Base-by-base conservation (phyloP, 37 sponge, comb jelly and placozoan species). In the Trichoplax adhaerens region DNA sequence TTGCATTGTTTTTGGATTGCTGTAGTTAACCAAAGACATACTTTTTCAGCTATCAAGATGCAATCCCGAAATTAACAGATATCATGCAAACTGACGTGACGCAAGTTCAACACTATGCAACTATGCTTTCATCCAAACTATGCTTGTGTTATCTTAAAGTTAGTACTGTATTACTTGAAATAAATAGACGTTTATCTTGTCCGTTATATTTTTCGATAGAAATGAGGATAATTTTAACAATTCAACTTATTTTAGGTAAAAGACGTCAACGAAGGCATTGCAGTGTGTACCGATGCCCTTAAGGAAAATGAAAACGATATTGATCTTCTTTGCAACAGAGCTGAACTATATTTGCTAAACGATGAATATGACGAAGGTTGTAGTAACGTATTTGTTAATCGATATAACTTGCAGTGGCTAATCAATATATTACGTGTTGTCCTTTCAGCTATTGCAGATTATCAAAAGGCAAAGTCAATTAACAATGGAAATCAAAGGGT, bases 281-380 rank as follows among this genome's bases (percentile, higher is more conserved):
- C 74, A 58, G 83, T 83, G 87, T 97, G 99, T 78, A 75, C 76
- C 1, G 65, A 74, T 6, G 99, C 77, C 0, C 77, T 92, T 55
- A 88, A 88, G 65, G 1, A 60, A 48, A 88, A 97, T 50, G 72
- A 79, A 0, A 65, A 79, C 49, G 72, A 89, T 65, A 68, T 89
- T 10, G 89, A 97, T 52, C 93, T 82, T 1, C 76, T 97, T 52
- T 88, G 90, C 62, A 86, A 92, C 74, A 74, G 93, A 59, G 93
- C 93, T 54, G 99, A 97, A 56, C 68, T 82, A 53, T 84, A 86
- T 78, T 85, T 97, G 2, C 66, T 65, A 1, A 65, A 87, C 0
- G 87, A 92, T n/a, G 29, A 29, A 29, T 29, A 29, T 29, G 29
- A 29, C 29, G 29, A 29, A 79, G 83, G 87, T 92, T 70, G 53